Base-by-base conservation (phyloP, 2,797 vertebrate genomes). In the Phrynocephalus vlangalii region DNA sequence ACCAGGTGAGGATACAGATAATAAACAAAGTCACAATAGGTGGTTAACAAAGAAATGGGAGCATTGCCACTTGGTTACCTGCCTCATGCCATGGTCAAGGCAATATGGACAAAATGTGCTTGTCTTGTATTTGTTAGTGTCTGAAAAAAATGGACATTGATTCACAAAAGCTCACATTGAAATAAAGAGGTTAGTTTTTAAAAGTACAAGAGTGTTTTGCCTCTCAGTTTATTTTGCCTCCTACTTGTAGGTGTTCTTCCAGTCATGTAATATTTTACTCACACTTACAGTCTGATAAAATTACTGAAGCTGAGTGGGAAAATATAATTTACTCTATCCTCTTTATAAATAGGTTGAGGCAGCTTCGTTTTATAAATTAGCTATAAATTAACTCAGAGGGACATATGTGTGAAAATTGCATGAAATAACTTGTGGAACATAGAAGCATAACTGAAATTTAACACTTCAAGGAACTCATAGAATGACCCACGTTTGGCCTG, bases 371-470 rank as follows among this genome's bases (percentile, higher is more conserved):
- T 50, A 20, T 79, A 26, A 16, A 30, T 77, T 20, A 5, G 28
- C 3, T 67, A 72, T 68, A 44, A 18, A 15, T 44, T 63, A 73
- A 48, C 30, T 60, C 26, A 6, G 44, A 33, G 63, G 20, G 90
- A 28, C 76, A 91, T 79, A 89, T 88, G 82, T 84, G 87, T 82
- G 68, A 89, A 90, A 18, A 52, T 68, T 0, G 0, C 89, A 90
- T 85, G 78, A 82, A 87, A 82, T 93, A 89, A 86, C 83, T 89
- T 93, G 87, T 91, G 93, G 95, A 92, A 90, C 87, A 87, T 85
- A 84, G 90, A 18, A 91, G 38, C 84, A 89, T 92, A 89, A 90
- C 67, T 85, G 89, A 88, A 92, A 89, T 22, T 8, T 70, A 7
- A 16, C 0, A 0, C 86, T 79, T 81, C 79, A 77, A 81, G 5